Evolutionary conservation across 1,140 invertebrate genomes (phyloP).

Genomic region (Papilio xuthus): DNA sequence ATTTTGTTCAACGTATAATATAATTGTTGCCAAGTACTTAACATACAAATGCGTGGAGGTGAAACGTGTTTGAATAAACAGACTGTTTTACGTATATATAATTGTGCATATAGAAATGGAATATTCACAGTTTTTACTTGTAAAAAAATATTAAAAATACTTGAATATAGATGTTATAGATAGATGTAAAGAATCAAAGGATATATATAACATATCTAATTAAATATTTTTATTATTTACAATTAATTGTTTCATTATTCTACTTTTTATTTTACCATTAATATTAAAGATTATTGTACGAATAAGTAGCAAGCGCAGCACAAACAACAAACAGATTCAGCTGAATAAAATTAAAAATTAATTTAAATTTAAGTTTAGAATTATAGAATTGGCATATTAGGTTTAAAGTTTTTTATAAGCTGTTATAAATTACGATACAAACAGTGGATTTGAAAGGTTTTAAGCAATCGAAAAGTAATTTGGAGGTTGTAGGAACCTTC

Average conservation of each 20-base stretch:
- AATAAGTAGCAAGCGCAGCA: no score
- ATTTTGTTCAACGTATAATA: background rate
- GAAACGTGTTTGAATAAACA: background rate
- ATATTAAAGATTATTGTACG: no score
- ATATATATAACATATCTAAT: background rate
- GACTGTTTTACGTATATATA: background rate
- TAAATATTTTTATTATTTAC: background rate
- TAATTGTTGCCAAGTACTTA: slow-evolving; percentile 14
- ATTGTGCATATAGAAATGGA: background rate
- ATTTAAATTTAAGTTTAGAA: no score
- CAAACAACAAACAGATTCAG: no score
- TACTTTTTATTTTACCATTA: background rate
- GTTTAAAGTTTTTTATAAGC: background rate
- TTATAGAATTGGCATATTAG: no score
- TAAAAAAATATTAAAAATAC: background rate
- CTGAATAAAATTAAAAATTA: no score
- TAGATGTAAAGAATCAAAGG: background rate
- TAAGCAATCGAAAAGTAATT: background rate
- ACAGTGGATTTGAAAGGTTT: background rate
- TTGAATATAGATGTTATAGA: background rate
- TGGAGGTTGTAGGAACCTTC: background rate
- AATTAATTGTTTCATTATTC: background rate
- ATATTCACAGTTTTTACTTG: background rate
- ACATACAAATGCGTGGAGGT: background rate
- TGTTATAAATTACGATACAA: background rate